phyloP scores from a whole-genome alignment of 2,888 invertebrate genomes.

The Metellina segmentata region DNA sequence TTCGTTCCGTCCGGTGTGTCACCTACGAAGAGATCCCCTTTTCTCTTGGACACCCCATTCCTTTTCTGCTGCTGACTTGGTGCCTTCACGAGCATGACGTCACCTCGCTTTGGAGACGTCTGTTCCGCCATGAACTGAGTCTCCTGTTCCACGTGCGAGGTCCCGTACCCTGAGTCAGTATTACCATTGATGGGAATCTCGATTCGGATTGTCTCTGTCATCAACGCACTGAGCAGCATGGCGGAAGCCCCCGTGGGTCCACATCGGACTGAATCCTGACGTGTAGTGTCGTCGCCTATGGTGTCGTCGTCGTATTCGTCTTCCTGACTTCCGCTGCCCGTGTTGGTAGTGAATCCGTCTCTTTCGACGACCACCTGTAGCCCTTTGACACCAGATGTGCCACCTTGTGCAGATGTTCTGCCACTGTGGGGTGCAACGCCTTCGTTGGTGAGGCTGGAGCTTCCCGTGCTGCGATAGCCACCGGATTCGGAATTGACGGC shows the following conservation, averaged over 20 bases:
- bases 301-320: slow-evolving; percentile 79
- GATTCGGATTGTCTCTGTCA: slow-evolving; percentile 67
- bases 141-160: slow-evolving; percentile 84
- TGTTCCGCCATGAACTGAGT: slow-evolving; percentile 78
- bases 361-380: slow-evolving; percentile 69
- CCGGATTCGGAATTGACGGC: slow-evolving; percentile 81
- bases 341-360: slow-evolving; percentile 83
- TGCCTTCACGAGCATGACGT: neutral
- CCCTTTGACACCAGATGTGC: slow-evolving; percentile 83
- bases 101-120: slow-evolving; percentile 21
- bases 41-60: slow-evolving; percentile 10
- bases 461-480: slow-evolving; percentile 83
- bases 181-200: slow-evolving; percentile 83
- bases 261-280: slow-evolving; percentile 82
- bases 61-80: neutral
- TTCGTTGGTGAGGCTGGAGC: slow-evolving; percentile 89
- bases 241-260: slow-evolving; percentile 84
- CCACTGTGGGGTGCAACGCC: neutral
- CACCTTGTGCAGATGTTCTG: slow-evolving; percentile 81
- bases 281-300: slow-evolving; percentile 78
- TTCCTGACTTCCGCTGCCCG: slow-evolving; percentile 93
- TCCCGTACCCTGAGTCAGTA: slow-evolving; percentile 91
- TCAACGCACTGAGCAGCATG: slow-evolving; percentile 90
- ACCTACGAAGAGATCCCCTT: slow-evolving; percentile 30
- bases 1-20: slow-evolving; percentile 56